A percentile compares a stretch with the other conserved stretches of the same genome.
These are phyloP conservation scores for Rafetus swinhoei DNA, from an alignment of 2,113 vertebrate genomes.

Conservation along the genomic window DNA sequence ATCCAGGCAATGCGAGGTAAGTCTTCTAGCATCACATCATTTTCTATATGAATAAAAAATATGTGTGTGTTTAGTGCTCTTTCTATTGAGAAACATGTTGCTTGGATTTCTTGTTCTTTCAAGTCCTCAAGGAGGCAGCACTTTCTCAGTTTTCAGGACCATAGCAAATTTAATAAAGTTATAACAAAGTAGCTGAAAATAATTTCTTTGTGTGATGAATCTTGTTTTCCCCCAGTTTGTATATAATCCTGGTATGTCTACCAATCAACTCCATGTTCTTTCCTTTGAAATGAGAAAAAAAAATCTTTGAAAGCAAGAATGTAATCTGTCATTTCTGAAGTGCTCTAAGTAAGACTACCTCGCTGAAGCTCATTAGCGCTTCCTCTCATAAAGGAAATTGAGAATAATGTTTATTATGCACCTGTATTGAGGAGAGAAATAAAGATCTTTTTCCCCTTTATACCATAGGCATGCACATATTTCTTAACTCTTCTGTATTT, in stretches of 20 bases:
- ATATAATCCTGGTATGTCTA: neutral
- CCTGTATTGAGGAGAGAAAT: neutral
- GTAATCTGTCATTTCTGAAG: neutral
- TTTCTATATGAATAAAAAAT: fast-evolving
- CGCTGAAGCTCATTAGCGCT: neutral
- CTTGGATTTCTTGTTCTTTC: neutral
- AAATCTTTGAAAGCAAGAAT: neutral
- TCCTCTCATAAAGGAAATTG: neutral
- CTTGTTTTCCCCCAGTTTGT: neutral
- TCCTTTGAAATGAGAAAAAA: neutral
- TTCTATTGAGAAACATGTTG: neutral
- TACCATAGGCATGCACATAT: neutral
- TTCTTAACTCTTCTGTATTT: neutral
- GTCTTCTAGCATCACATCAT: no score
- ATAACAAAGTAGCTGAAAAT: neutral
- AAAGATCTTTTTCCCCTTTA: neutral
- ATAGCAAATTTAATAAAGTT: neutral
- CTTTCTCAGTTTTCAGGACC: conserved; percentile 56
- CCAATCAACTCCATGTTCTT: neutral
- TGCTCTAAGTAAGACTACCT: neutral
- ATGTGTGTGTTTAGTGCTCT: fast-evolving
- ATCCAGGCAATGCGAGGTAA: no score
- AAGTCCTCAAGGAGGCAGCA: conserved; percentile 79
- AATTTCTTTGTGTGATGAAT: neutral
- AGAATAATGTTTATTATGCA: neutral